phyloP scores from a whole-genome alignment of 2,113 vertebrate species.

The Hemibagrus wyckioides region DNA sequence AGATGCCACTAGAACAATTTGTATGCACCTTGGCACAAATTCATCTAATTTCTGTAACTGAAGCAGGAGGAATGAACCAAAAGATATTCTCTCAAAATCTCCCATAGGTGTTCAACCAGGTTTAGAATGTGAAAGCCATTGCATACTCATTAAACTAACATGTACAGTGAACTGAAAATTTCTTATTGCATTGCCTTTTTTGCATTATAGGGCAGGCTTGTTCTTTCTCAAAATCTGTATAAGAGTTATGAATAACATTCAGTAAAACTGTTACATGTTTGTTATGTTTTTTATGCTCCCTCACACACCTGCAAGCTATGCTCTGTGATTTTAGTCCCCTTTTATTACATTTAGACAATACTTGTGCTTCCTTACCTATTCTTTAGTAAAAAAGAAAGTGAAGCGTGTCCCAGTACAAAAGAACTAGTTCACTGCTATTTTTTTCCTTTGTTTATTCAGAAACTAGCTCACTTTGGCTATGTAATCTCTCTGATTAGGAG shows the following conservation, averaged over 20 bases:
- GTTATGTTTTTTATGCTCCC: background rate
- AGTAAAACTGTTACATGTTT: background rate
- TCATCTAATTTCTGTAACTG: background rate
- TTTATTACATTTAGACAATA: background rate
- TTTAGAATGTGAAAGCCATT: background rate
- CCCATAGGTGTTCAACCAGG: background rate
- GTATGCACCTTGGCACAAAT: background rate
- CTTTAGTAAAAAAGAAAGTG: background rate
- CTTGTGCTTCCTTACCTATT: background rate
- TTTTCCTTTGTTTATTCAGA: background rate
- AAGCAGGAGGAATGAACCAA: background rate
- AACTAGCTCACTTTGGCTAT: background rate
- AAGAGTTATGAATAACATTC: background rate
- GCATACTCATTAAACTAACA: background rate
- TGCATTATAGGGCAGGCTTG: background rate
- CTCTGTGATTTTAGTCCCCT: background rate
- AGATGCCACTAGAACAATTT: background rate
- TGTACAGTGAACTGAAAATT: background rate
- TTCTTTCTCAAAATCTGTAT: background rate
- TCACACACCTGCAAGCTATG: background rate
- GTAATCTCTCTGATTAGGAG: background rate
- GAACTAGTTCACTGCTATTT: background rate
- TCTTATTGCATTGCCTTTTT: background rate
- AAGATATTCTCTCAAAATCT: background rate
- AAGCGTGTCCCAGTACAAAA: background rate